Base-by-base conservation (phyloP, 2,888 invertebrate species). In the Muscina levida region DNA sequence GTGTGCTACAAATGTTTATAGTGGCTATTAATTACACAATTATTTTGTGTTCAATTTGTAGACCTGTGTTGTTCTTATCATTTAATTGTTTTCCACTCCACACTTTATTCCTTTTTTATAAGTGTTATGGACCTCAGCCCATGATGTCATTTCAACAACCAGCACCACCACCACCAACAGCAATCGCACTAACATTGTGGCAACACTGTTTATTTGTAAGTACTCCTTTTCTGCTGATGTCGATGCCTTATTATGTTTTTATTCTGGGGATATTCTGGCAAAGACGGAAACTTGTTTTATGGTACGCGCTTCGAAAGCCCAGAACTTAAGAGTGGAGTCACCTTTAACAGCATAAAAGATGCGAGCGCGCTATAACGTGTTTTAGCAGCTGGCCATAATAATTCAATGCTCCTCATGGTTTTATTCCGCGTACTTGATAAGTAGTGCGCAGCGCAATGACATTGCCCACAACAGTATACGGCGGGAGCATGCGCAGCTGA, bases 221-320 rank as follows among this genome's bases (percentile, higher is more conserved):
- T 57, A 48, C 2, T 74, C 44, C 48, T 65, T 71, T 5, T 31
- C 42, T 65, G 57, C 17, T 22, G 53, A 44, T 57, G 17, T 48
- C 42, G 42, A 70, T 67, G 51, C 74, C 48, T 51, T 53, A 72
- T 79, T 19, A 22, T 73, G 42, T 57, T 73, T n/a, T 39, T 57
- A 22, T 31, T 31, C 31, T 26, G 48, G 37, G 39, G 3, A 39
- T 59, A 51, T 77, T 51, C 42, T 72, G 46, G 51, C 53, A 24
- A 51, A 68, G 53, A 53, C 19, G 53, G 37, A 42, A 68, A 68
- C 31, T 66, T 37, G 51, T 56, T 72, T 62, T 65, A 44, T 68
- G 75, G 15, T 67, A 62, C 67, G 66, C 53, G 66, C 71, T 77
- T 77, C 3, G 71, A 75, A 77, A 72, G 66, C 56, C 66, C 67